These are phyloP conservation scores for Gephyroberyx darwinii DNA, from an alignment of 2,797 vertebrate species.

Conservation along the genomic window DNA sequence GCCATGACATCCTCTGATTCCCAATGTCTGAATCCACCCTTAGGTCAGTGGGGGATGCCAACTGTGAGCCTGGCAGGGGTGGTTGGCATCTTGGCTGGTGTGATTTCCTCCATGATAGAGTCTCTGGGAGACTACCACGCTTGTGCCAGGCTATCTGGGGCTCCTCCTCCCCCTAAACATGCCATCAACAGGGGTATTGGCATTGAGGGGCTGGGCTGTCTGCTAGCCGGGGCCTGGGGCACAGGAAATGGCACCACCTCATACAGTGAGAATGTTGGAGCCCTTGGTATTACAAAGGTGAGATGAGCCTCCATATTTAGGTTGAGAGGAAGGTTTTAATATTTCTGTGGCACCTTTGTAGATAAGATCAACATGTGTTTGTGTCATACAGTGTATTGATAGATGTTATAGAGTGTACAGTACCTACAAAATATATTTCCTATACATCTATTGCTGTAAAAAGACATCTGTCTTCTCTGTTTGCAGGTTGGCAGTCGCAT, in stretches of 20 bases:
- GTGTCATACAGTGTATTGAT: too few species aligned
- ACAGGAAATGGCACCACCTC: constrained; percentile 96
- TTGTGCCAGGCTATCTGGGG: constrained; percentile 92
- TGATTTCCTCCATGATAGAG: constrained; percentile 97
- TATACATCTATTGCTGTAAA: background rate
- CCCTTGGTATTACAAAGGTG: constrained; percentile 95
- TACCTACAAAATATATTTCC: background rate
- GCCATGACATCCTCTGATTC: constrained; percentile 2
- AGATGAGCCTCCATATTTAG: constrained; percentile 23
- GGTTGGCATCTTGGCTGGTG: constrained; percentile 92
- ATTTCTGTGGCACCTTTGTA: background rate
- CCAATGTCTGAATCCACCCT: constrained; percentile 27
- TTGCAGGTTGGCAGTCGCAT: constrained; percentile 92
- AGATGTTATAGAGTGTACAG: too few species aligned
- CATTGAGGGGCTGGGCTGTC: constrained; percentile 93
- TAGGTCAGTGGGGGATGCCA: constrained; percentile 96
- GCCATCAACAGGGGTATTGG: constrained; percentile 94
- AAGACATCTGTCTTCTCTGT: constrained; percentile 11
- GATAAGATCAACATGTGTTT: too few species aligned
- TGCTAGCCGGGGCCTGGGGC: constrained; percentile 95
- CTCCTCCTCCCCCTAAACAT: constrained; percentile 90
- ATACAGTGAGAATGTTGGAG: constrained; percentile 95
- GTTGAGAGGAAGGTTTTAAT: background rate
- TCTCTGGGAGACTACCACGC: constrained; percentile 97
- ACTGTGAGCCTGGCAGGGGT: constrained; percentile 92